Conservation (phyloP, 2,113 vertebrate genomes). For the Gavialis gangeticus region DNA sequence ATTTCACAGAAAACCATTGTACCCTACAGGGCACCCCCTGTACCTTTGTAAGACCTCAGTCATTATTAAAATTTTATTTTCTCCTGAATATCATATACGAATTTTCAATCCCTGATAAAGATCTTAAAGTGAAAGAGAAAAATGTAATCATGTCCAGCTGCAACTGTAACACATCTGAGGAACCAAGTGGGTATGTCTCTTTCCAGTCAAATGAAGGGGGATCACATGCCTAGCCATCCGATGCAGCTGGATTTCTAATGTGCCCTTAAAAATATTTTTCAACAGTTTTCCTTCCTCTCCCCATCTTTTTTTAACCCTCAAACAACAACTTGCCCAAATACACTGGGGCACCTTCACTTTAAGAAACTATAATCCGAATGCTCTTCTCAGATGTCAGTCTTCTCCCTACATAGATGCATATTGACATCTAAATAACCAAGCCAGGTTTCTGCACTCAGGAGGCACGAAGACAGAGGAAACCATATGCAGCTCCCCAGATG, state of each 20-base stretch:
- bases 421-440: slow-evolving; percentile 6
- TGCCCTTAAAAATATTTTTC: background rate
- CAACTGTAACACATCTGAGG: background rate
- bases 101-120: background rate
- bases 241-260: background rate
- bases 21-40: background rate
- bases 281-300: background rate
- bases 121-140: slow-evolving; percentile 17
- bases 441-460: background rate
- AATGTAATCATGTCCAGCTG: background rate
- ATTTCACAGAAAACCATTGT: background rate
- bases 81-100: background rate
- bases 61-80: background rate
- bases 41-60: background rate
- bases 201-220: background rate
- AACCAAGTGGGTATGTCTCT: background rate
- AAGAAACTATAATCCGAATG: slow-evolving; percentile 5
- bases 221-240: background rate
- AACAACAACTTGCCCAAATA: background rate
- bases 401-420: background rate
- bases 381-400: background rate
- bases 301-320: background rate
- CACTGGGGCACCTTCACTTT: background rate
- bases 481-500: slow-evolving; percentile 34
- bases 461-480: slow-evolving; percentile 7